Evolutionary conservation across 2,888 invertebrate genomes (phyloP).

Genomic region (Thymelicus lineola): DNA sequence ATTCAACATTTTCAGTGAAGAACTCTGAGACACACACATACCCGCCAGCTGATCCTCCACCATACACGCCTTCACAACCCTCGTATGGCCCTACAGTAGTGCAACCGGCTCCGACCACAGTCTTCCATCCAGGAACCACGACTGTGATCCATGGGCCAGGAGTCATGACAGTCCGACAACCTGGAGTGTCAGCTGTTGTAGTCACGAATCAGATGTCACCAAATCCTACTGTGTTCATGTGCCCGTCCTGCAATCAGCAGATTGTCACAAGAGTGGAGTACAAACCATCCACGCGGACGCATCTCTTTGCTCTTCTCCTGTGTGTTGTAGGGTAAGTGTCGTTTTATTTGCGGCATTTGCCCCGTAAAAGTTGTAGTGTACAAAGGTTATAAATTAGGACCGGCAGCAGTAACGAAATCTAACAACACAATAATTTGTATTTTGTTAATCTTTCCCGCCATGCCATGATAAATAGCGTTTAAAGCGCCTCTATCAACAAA

Average conservation of each 20-base stretch:
- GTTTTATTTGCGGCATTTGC: neutral
- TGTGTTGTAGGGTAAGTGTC: constrained; percentile 70
- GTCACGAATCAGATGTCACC: constrained; percentile 56
- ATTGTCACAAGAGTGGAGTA: constrained; percentile 70
- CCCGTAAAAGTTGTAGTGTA: no score
- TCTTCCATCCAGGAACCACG: constrained; percentile 39
- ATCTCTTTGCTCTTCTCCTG: constrained; percentile 79
- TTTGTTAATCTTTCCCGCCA: no score
- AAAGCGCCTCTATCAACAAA: no score
- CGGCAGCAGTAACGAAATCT: no score
- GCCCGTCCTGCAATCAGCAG: constrained; percentile 74
- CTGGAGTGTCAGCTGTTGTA: constrained; percentile 44
- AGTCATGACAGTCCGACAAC: constrained; percentile 5
- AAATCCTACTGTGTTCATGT: constrained; percentile 56
- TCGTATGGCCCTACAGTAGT: constrained; percentile 19
- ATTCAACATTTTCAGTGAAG: constrained; percentile 44
- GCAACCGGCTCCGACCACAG: constrained; percentile 34
- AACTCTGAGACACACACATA: constrained; percentile 37
- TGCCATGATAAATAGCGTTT: no score
- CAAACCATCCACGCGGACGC: constrained; percentile 78
- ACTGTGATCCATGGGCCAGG: constrained; percentile 40
- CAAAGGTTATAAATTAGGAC: no score
- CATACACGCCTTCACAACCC: constrained; percentile 45
- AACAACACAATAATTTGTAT: no score
- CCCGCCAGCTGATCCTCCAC: constrained; percentile 50